phyloP scores from a whole-genome alignment of 2,888 invertebrate species.

The Lasioglossum marginatum region DNA sequence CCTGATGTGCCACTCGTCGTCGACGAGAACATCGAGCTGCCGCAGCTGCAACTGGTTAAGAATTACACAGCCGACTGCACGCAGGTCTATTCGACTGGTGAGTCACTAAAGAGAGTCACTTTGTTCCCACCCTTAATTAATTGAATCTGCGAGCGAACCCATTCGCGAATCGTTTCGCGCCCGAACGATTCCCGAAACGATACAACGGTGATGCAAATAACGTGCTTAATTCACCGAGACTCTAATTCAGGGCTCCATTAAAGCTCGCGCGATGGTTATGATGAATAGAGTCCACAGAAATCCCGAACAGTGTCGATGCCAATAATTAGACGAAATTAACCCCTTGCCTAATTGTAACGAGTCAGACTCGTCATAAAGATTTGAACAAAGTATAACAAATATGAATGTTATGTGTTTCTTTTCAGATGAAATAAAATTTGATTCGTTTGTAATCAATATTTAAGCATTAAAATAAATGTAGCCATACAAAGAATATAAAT shows the following conservation, averaged over 20 bases:
- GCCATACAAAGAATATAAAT: too few relatives aligned
- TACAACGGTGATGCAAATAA: not conserved
- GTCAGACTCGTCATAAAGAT: too few relatives aligned
- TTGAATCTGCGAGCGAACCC: constrained; percentile 32
- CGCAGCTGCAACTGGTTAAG: constrained; percentile 94
- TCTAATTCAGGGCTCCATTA: not conserved
- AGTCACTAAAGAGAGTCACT: constrained; percentile 44
- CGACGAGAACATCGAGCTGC: constrained; percentile 95
- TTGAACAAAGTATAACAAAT: too few relatives aligned
- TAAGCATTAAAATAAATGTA: too few relatives aligned
- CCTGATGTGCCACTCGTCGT: constrained; percentile 95
- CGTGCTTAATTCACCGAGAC: not conserved
- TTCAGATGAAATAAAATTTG: too few relatives aligned
- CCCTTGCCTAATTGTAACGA: too few relatives aligned
- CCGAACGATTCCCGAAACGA: constrained; percentile 1
- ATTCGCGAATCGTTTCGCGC: constrained; percentile 2
- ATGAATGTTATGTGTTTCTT: too few relatives aligned
- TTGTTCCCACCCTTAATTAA: not conserved
- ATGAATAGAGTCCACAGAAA: not conserved
- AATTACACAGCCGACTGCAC: constrained; percentile 96
- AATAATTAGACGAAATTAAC: not conserved
- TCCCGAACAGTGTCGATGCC: not conserved
- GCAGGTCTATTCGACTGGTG: constrained; percentile 96
- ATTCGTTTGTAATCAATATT: too few relatives aligned
- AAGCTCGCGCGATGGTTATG: not conserved